Conservation (phyloP, 2,113 vertebrate genomes). For the Archocentrus centrarchus region DNA sequence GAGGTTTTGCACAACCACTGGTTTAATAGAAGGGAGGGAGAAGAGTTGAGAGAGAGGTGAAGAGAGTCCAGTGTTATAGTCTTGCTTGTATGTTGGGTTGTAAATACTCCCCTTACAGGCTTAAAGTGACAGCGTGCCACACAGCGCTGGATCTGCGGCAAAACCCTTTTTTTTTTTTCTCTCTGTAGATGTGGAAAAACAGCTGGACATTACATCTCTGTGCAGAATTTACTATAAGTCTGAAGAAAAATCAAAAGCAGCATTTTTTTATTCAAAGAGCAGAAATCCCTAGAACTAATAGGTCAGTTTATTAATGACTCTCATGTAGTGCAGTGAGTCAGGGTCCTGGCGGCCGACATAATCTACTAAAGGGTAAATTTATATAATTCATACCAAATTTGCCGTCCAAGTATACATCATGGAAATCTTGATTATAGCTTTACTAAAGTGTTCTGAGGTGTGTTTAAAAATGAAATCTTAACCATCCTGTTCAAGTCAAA, state of each 20-base stretch:
- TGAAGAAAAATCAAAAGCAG: not conserved
- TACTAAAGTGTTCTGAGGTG: slow-evolving; percentile 21
- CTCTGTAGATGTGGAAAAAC: not conserved
- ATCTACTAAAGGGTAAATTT: slow-evolving; percentile 38
- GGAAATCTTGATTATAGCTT: slow-evolving; percentile 51
- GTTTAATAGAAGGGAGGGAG: slow-evolving; percentile 37
- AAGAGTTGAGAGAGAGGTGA: slow-evolving; percentile 46
- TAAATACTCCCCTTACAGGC: slow-evolving; percentile 61
- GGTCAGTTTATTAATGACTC: not conserved
- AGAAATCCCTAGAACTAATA: not conserved
- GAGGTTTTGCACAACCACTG: slow-evolving; percentile 26
- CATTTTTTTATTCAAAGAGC: not conserved
- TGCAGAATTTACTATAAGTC: not conserved
- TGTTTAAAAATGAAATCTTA: not conserved
- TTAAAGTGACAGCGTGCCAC: slow-evolving; percentile 51
- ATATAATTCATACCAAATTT: slow-evolving; percentile 12
- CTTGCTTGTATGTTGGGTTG: slow-evolving; percentile 59
- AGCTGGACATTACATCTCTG: not conserved
- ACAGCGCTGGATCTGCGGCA: not conserved
- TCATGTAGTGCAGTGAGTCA: not conserved
- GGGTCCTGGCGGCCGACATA: slow-evolving; percentile 4
- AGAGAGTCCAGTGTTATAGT: slow-evolving; percentile 62
- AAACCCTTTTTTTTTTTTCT: not conserved
- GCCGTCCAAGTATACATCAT: slow-evolving; percentile 24
- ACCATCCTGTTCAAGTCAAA: not conserved